Percentiles rank a stretch among this genome's conserved stretches.
Evolutionary conservation across 2,113 vertebrate species (phyloP).

Genomic region (Zeus faber): DNA sequence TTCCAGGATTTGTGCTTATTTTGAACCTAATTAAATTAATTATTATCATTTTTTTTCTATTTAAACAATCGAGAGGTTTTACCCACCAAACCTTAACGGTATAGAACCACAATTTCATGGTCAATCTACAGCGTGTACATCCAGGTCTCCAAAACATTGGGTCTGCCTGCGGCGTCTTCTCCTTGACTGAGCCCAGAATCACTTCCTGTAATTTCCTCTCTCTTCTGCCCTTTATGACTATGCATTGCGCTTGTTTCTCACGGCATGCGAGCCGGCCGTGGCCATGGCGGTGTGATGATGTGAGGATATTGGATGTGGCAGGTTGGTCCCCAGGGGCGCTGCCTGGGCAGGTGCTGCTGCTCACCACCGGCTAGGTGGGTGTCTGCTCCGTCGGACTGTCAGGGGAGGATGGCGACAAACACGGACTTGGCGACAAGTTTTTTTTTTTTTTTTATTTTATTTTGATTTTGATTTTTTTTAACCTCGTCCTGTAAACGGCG

Average conservation of each 20-base stretch:
- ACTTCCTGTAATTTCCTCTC: not conserved
- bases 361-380: constrained; percentile 40
- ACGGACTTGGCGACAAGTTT: not conserved
- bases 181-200: not conserved
- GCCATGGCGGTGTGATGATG: constrained; percentile 2
- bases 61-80: no score
- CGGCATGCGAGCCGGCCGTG: constrained; percentile 22
- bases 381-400: constrained; percentile 11
- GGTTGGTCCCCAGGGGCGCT: constrained; percentile 33
- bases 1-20: no score
- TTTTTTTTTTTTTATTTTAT: constrained; percentile 21
- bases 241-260: constrained; percentile 28
- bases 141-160: no score
- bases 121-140: no score
- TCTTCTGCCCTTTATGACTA: not conserved
- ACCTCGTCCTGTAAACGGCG: no score
- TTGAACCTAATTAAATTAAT: no score
- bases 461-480: constrained; percentile 27
- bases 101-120: no score
- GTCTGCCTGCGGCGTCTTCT: not conserved
- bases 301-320: constrained; percentile 46
- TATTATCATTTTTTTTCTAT: no score
- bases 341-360: constrained; percentile 39
- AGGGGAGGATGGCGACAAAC: not conserved
- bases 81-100: no score